Percentiles rank a stretch among this genome's conserved stretches.
Evolutionary conservation across 2,888 invertebrate genomes (phyloP).

Genomic region (Xanthorhoe spadicearia): DNA sequence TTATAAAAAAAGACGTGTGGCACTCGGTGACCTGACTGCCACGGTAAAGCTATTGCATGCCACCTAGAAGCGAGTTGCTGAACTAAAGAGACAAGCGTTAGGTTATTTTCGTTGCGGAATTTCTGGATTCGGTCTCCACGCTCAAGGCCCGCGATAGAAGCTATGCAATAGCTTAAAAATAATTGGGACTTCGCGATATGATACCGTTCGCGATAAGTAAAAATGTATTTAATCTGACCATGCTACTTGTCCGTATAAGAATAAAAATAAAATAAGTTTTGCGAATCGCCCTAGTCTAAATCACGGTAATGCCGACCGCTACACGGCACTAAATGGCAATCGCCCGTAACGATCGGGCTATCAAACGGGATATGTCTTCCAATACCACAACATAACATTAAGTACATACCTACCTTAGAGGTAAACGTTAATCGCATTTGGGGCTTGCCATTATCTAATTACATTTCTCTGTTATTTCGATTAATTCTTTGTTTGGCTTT

Average conservation of each 20-base stretch:
- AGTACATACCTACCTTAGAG: slow-evolving; percentile 27
- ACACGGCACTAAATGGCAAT: slow-evolving; percentile 34
- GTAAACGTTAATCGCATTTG: slow-evolving; percentile 30
- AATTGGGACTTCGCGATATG: neutral
- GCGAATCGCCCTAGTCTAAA: slow-evolving; percentile 19
- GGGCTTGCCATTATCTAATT: slow-evolving; percentile 32
- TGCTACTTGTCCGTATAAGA: neutral
- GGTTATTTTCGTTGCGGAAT: no score
- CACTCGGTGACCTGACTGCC: no score
- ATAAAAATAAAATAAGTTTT: slow-evolving; percentile 15
- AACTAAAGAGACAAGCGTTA: no score
- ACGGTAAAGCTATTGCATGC: no score
- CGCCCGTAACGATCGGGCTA: slow-evolving; percentile 34
- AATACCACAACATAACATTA: slow-evolving; percentile 39
- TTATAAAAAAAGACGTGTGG: no score
- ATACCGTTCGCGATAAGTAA: no score
- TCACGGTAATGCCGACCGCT: slow-evolving; percentile 33
- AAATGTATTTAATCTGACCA: neutral
- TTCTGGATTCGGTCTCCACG: no score
- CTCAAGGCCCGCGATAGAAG: no score
- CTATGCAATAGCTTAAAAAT: no score
- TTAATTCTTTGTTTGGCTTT: slow-evolving; percentile 18
- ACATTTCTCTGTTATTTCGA: slow-evolving; percentile 28
- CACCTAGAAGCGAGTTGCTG: no score
- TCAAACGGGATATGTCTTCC: slow-evolving; percentile 36